Evolutionary conservation across 2,888 invertebrate genomes (phyloP).

Genomic region (Hymenopus coronatus): DNA sequence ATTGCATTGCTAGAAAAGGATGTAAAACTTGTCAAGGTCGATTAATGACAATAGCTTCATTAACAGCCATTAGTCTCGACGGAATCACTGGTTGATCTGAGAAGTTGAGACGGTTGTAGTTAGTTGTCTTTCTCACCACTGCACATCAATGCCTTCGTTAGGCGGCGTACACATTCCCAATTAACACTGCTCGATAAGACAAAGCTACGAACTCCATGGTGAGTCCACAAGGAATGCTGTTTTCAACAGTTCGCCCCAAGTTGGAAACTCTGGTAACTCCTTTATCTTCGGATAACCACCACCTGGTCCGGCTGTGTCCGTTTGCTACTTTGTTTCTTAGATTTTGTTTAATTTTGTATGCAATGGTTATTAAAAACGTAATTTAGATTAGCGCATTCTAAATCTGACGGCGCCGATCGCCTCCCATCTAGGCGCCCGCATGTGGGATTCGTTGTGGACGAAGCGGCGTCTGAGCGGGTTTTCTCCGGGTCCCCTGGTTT

Average conservation of each 20-base stretch:
- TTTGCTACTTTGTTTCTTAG: not conserved
- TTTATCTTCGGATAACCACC: not conserved
- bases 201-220: not conserved
- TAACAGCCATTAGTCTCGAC: not conserved
- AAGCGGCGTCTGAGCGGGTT: too few species aligned
- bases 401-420: too few species aligned
- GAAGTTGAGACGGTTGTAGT: not conserved
- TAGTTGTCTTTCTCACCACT: not conserved
- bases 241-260: not conserved
- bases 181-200: not conserved
- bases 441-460: too few species aligned
- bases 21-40: not conserved
- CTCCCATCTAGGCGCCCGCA: too few species aligned
- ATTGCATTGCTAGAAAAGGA: not conserved
- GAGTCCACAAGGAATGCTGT: not conserved
- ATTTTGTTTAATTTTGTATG: too few species aligned
- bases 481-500: too few species aligned
- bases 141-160: constrained; percentile 3
- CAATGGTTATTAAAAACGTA: too few species aligned
- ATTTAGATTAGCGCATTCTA: too few species aligned
- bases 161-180: not conserved
- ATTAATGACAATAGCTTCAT: not conserved
- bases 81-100: not conserved
- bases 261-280: not conserved
- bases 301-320: not conserved